Evolutionary conservation across 2,113 vertebrate species (phyloP), one percentile per base, ranked within the genome.

Genomic region (Thomomys bottae): DNA sequence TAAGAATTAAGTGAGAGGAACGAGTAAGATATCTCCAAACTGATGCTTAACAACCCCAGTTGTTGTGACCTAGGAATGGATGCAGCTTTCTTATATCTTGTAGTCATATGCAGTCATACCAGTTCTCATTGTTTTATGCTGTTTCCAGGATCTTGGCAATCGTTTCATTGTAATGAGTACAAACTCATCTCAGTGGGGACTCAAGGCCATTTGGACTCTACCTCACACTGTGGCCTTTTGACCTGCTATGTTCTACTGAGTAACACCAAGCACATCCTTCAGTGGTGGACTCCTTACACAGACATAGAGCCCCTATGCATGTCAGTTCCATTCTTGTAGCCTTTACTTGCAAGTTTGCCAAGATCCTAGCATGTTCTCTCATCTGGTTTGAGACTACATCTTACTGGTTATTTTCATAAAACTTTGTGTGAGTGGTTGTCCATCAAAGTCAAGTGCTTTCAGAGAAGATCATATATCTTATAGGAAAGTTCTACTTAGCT

Each of bases 61-160:
- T 2, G 10, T 1, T 67, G 40, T 42, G 61, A 30, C 4, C 38
- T 11, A 54, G 10, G 30, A 12, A 28, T 5, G 49, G 7, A 11
- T 73, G 5, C 11, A 0, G 49, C 3, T 54, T 54, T 30, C 77
- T 5, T 20, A 15, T 0, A 4, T 1, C 0, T 20, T 3, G 2
- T 11, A n/a, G 45, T 8, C 2, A 36, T 24, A 6, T 1, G 20
- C 1, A 24, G 3, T 34, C 49, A 14, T 18, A 26, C 8, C 10
- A 34, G 45, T 54, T 83, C 49, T 54, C 26, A 20, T 4, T 87
- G 36, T 38, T 38, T 75, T 42, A 23, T 26, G 45, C 28, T 49
- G 59, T 67, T 32, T 67, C 32, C 0, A 10, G 81, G 32, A 17
- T 71, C 38, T 88, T 78, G 20, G 34, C n/a, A 84, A n/a, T n/a